A percentile compares a stretch with the other conserved stretches of the same genome.
phyloP scores from a whole-genome alignment of 2,113 vertebrate species.

The Vulpes lagopus region DNA sequence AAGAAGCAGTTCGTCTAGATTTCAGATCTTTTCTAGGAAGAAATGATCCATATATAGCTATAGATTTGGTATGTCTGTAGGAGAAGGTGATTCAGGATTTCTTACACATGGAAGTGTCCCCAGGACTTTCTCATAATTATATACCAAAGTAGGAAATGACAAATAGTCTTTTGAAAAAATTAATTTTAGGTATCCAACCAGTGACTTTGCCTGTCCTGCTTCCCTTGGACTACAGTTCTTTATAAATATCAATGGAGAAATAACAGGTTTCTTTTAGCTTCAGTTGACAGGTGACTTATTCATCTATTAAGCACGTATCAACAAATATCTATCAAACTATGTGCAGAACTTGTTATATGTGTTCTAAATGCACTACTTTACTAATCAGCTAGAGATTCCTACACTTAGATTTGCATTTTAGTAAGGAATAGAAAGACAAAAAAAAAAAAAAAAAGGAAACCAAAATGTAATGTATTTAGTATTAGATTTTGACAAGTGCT shows the following conservation, averaged over 20 bases:
- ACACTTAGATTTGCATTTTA: background rate
- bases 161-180: background rate
- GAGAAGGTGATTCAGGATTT: background rate
- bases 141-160: constrained; percentile 24
- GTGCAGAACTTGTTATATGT: background rate
- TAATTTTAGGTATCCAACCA: background rate
- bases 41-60: background rate
- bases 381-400: background rate
- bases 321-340: background rate
- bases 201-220: background rate
- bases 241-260: constrained; percentile 3
- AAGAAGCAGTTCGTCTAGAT: background rate
- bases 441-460: background rate
- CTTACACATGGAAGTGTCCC: background rate
- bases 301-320: background rate
- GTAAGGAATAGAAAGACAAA: background rate
- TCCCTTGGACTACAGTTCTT: background rate
- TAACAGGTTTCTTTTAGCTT: background rate
- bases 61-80: background rate
- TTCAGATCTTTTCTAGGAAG: background rate
- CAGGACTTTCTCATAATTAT: background rate
- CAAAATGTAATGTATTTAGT: background rate
- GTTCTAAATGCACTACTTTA: background rate
- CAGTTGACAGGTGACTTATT: background rate
- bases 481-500: background rate